Base-by-base conservation (phyloP, 23 tunicate species). In the Clavelina lepadiformis region DNA sequence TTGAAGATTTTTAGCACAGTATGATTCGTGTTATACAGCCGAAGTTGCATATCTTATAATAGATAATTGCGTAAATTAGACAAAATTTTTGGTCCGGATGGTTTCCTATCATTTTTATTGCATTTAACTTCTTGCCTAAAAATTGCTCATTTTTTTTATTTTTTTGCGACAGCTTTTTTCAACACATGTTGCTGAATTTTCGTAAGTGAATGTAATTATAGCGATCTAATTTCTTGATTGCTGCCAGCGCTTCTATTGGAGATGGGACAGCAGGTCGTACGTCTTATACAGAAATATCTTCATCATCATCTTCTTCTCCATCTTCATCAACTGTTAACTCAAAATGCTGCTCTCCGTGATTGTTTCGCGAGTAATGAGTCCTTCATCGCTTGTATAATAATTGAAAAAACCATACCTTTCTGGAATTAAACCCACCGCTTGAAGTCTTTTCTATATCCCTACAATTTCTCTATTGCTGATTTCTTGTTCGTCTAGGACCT, bases 311-410 rank as follows among this genome's bases (percentile, higher is more conserved):
- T n/a, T 53, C 59, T n/a, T 53, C 59, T n/a, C 5, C 59, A 11
- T 53, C 21, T 53, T 53, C 59, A 53, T 53, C 59, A 53, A 53
- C 59, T 53, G 59, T 53, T 53, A 8, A 28, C 65, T 59, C 11
- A 59, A 59, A 59, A 59, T 26, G 65, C 36, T 29, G 65, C 65
- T 59, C 65, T 59, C 35, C 8, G 65, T 59, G 50, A 63, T 37
- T 35, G 69, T 63, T 63, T 63, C 51, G 27, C 4, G 27, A 63
- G 69, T 63, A 36, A 36, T 63, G 69, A 63, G 23, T 35, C 26
- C 51, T 63, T 35, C 27, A 63, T 63, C 51, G 23, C 69, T 63
- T 36, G 22, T 37, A 18, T 26, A 63, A 63, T 36, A 37, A 35
- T 63, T 22, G 36, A 38, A 28, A 59, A 59, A 59, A 7, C 59